These are phyloP conservation scores for Strix aluco DNA, from an alignment of 2,113 vertebrate genomes.

Conservation along the genomic window DNA sequence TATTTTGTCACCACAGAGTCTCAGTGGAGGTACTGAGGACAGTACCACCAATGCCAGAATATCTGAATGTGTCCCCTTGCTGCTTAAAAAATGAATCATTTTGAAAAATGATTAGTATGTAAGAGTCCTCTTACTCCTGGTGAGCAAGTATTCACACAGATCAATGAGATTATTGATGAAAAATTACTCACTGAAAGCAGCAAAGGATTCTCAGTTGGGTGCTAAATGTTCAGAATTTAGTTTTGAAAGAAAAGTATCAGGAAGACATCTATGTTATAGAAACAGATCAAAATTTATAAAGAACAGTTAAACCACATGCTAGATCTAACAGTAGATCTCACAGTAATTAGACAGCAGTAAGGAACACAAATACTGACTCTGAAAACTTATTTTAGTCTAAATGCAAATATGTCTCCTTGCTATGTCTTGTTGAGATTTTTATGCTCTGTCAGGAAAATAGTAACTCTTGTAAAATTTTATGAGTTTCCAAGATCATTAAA, in stretches of 20 bases:
- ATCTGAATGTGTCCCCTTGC: background rate
- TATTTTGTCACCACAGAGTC: background rate
- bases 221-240: background rate
- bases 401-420: background rate
- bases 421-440: background rate
- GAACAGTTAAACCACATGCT: background rate
- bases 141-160: background rate
- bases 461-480: constrained; percentile 56
- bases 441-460: constrained; percentile 36
- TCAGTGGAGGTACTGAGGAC: background rate
- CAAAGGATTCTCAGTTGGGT: background rate
- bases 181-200: background rate
- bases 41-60: background rate
- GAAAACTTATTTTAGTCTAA: constrained; percentile 15
- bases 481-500: constrained; percentile 49
- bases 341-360: constrained; percentile 5
- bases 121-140: background rate
- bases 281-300: background rate
- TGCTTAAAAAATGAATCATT: background rate
- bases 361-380: background rate
- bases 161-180: background rate
- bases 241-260: background rate
- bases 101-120: background rate
- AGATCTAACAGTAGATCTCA: background rate
- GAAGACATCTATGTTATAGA: background rate